phyloP scores from a whole-genome alignment of 2,113 vertebrate genomes.

The Enhydra lutris region DNA sequence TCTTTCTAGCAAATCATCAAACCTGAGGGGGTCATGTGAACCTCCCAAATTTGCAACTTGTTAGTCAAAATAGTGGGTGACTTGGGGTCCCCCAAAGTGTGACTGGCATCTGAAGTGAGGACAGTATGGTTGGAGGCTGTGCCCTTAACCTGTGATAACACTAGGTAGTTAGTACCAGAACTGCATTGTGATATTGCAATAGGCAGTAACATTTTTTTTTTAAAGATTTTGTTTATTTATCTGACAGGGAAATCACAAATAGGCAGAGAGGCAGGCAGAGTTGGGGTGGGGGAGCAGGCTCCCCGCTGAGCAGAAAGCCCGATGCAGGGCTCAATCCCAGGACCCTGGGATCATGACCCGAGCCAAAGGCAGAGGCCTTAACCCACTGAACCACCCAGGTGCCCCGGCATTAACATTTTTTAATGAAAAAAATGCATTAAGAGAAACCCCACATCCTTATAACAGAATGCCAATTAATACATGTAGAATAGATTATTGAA shows the following conservation, averaged over 20 bases:
- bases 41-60: neutral
- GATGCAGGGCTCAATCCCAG: no score
- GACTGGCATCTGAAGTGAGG: neutral
- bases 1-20: neutral
- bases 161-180: neutral
- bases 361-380: no score
- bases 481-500: neutral
- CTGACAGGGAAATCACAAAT: no score
- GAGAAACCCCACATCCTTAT: neutral
- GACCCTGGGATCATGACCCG: no score
- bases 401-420: neutral
- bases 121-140: neutral
- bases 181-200: neutral
- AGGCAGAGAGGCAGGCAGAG: no score
- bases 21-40: neutral
- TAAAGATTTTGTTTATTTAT: no score
- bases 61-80: neutral
- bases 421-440: neutral
- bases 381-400: no score
- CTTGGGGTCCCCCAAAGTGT: neutral
- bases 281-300: no score
- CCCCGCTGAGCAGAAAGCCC: no score
- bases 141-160: neutral
- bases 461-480: neutral
- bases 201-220: neutral